phyloP scores from a whole-genome alignment of 2,888 invertebrate species.

The Apamea epomidion region DNA sequence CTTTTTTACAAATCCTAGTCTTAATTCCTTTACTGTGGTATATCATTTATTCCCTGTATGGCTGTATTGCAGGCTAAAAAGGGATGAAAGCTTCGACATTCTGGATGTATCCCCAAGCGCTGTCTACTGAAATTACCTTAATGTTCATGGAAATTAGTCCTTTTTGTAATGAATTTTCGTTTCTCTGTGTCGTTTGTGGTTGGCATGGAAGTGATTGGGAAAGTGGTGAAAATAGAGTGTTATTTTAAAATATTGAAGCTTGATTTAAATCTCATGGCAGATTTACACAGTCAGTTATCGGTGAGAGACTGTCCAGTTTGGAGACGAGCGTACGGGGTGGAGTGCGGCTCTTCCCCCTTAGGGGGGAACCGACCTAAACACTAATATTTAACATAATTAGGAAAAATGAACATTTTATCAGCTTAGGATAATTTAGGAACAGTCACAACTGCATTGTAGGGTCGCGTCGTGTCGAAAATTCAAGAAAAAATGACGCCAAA shows the following conservation, averaged over 20 bases:
- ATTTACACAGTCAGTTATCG: neutral
- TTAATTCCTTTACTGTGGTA: slow-evolving; percentile 57
- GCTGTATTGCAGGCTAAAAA: slow-evolving; percentile 44
- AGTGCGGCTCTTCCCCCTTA: neutral
- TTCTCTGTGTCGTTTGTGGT: neutral
- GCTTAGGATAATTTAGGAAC: too few relatives aligned
- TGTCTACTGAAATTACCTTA: slow-evolving; percentile 30
- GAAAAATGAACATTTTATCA: too few relatives aligned
- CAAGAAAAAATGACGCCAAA: too few relatives aligned
- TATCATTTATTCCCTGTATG: slow-evolving; percentile 63
- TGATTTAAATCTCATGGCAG: neutral
- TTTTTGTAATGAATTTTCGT: neutral
- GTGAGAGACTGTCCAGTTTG: neutral
- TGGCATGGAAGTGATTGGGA: neutral
- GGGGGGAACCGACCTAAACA: neutral
- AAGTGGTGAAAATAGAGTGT: neutral
- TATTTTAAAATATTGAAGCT: neutral
- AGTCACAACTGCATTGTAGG: too few relatives aligned
- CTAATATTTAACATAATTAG: too few relatives aligned
- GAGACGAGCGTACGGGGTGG: neutral
- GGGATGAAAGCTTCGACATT: slow-evolving; percentile 40
- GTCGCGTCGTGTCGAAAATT: too few relatives aligned
- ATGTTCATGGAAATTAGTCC: slow-evolving; percentile 17
- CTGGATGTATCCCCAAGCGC: slow-evolving; percentile 41
- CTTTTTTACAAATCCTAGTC: slow-evolving; percentile 60